Evolutionary conservation across 2,113 vertebrate genomes (phyloP), one percentile per base, ranked within the genome.

Genomic region (Bubo scandiacus): DNA sequence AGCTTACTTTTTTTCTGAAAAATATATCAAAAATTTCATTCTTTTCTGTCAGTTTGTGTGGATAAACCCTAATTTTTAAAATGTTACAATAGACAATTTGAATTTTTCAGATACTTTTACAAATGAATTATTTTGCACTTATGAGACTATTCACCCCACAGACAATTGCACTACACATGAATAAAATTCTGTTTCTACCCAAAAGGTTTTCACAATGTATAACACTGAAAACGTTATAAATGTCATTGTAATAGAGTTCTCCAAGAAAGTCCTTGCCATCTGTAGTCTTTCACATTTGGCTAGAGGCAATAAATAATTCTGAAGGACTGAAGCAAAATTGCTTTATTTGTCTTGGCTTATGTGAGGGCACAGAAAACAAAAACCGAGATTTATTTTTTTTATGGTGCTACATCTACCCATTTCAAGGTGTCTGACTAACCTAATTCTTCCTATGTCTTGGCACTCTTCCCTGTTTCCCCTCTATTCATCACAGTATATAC

Each of bases 331-430:
- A 89, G 21, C 7, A 87, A 75, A 87, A 72, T 49, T 34, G 6
- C 45, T 91, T 88, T 87, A 63, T 63, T 81, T 92, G 45, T 8
- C 34, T 94, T 83, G 59, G 63, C 5, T 78, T 91, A 21, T 57
- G 30, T 29, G 43, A 87, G 36, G 30, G 26, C 19, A 67, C 22
- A 78, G 25, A 74, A 86, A 92, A 72, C 8, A 92, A 80, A 75
- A 45, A 2, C 0, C 0, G 1, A 15, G 18, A 5, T 15, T 7
- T 34, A 20, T 88, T 36, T 84, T 40, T 45, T 45, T 45, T 17
- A 45, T 26, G 16, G 29, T 57, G 22, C 42, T 92, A 42, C 45
- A 58, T 42, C 47, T 79, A 65, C 15, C 32, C 32, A 10, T 43
- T 74, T 21, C 34, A 77, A 66, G 38, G 15, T 78, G 42, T 21